Evolutionary conservation across 2,888 invertebrate genomes (phyloP), one percentile per base, ranked within the genome.

Genomic region (Drosophila yooni): DNA sequence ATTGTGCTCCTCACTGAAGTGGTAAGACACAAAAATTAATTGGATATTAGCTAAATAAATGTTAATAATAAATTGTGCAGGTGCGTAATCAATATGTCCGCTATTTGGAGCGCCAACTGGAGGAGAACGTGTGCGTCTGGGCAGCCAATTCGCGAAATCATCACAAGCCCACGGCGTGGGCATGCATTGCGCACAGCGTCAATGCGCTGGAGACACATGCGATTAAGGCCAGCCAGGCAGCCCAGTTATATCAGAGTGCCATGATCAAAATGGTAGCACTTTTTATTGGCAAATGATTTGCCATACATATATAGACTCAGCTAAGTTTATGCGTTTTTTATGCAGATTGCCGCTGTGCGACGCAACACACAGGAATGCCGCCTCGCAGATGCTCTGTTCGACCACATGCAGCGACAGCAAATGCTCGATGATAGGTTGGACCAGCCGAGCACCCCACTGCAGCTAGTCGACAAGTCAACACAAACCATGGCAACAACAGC

Each of bases 181-280:
- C 84, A 1, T 74, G 70, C 57, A 77, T 91, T 34, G 75, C 77
- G 7, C 64, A 81, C 50, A 91, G 91, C 63, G 77, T 92, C 1
- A 66, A 76, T 13, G 7, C 76, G 3, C 72, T 92, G 56, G 93
- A 92, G 63, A 74, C 83, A 6, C 86, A 76, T 31, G 93, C 93
- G 0, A 68, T 92, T 0, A 84, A 89, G 57, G 84, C 91, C 1
- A 91, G 92, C 36, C 91, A 91, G 83, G 83, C 91, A 38, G 90
- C 92, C 0, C 89, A 88, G 27, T 65, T 91, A 1, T 92, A 92
- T 72, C 91, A 92, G 54, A 83, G 91, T 21, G 72, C 83, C 34
- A 93, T 93, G 92, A 71, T 92, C 4, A 91, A 92, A 75, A 92
- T 90, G 76, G 92, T 92, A 86, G 2, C 15, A 6, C 1, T 21